These are phyloP conservation scores for Tamandua tetradactyla DNA, from an alignment of 2,797 vertebrate genomes.

Conservation along the genomic window DNA sequence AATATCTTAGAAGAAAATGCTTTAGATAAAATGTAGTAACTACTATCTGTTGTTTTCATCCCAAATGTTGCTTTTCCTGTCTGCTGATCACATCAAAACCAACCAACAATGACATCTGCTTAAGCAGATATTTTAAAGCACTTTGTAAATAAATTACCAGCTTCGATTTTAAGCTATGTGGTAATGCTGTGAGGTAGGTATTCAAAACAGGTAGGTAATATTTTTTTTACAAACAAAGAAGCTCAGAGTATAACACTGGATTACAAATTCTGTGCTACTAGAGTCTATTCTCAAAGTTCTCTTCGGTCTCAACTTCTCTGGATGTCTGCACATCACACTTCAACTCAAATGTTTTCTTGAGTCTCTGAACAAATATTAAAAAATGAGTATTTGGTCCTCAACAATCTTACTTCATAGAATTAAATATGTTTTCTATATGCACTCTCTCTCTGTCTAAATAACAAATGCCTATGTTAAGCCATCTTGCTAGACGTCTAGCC, in stretches of 20 bases:
- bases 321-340: fast-evolving
- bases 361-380: not conserved
- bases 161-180: not conserved
- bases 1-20: not conserved
- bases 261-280: not conserved
- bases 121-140: constrained; percentile 15
- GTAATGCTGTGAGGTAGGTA: not conserved
- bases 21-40: not conserved
- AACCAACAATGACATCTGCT: not conserved
- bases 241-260: too few species aligned
- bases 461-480: too few species aligned
- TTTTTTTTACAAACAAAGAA: not conserved
- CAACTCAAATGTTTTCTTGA: not conserved
- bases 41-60: not conserved
- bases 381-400: not conserved
- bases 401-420: not conserved
- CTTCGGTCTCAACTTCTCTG: not conserved
- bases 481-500: not conserved
- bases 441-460: not conserved
- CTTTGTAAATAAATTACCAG: not conserved
- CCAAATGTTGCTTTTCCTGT: not conserved
- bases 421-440: not conserved
- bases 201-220: not conserved
- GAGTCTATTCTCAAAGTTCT: not conserved
- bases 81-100: not conserved